Percentiles rank a stretch among this genome's conserved stretches.
Conservation (phyloP, 2,797 vertebrate species). For the Clangula hyemalis region DNA sequence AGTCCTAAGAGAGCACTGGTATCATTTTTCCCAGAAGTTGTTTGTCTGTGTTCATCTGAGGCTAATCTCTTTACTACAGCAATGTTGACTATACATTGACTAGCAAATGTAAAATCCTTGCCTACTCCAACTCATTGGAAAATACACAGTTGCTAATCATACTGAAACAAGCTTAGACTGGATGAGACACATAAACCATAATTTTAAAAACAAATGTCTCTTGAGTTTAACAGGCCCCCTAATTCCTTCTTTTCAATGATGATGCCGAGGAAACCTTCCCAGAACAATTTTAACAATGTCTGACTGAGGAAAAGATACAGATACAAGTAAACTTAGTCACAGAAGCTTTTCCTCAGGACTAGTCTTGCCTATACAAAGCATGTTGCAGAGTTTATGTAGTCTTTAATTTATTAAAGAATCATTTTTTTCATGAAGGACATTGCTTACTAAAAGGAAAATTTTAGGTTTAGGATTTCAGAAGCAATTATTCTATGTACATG, state of each 20-base stretch:
- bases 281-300: neutral
- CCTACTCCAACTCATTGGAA: neutral
- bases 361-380: neutral
- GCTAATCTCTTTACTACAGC: neutral
- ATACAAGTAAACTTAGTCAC: neutral
- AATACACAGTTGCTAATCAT: neutral
- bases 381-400: conserved; percentile 19
- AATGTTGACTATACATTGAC: neutral
- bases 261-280: neutral
- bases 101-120: neutral
- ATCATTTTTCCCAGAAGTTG: neutral
- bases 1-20: neutral
- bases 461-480: conserved; percentile 60
- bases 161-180: neutral
- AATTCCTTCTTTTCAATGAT: neutral
- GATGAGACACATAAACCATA: neutral
- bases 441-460: conserved; percentile 44
- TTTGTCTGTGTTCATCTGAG: neutral
- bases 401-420: neutral
- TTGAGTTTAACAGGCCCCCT: neutral
- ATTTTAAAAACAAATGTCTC: conserved; percentile 11
- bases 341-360: neutral
- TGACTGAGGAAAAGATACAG: neutral
- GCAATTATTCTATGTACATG: conserved; percentile 27
- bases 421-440: conserved; percentile 39